phyloP scores from a whole-genome alignment of 2,797 vertebrate genomes.

The Fistularia tabacaria region DNA sequence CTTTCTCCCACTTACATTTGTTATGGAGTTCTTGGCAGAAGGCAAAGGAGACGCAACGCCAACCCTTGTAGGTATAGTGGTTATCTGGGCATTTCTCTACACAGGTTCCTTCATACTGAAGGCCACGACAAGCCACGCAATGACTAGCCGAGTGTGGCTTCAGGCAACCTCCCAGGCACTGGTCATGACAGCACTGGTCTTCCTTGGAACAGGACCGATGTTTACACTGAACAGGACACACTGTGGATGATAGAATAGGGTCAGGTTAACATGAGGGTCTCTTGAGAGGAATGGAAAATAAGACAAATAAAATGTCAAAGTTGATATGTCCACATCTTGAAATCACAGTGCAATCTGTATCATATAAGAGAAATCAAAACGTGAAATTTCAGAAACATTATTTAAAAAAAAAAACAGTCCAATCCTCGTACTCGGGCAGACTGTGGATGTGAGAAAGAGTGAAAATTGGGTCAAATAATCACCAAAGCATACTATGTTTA shows the following conservation, averaged over 20 bases:
- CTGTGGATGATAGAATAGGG: slow-evolving; percentile 64
- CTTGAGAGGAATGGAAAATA: too few species aligned
- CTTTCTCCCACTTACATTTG: slow-evolving; percentile 73
- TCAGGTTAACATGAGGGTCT: too few species aligned
- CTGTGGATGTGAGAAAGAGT: too few species aligned
- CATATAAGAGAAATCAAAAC: too few species aligned
- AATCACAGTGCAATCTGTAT: too few species aligned
- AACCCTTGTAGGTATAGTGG: slow-evolving; percentile 85
- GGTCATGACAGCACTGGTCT: slow-evolving; percentile 86
- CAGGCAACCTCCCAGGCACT: slow-evolving; percentile 88
- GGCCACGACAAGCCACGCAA: slow-evolving; percentile 87
- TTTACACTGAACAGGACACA: slow-evolving; percentile 86
- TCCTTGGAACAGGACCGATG: slow-evolving; percentile 84
- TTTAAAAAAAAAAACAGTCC: too few species aligned
- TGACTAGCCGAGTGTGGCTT: slow-evolving; percentile 73
- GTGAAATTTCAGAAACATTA: too few species aligned
- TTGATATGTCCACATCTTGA: too few species aligned
- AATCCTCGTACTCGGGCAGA: too few species aligned
- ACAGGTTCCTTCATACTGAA: slow-evolving; percentile 77
- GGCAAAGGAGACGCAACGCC: slow-evolving; percentile 87
- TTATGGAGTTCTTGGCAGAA: slow-evolving; percentile 91
- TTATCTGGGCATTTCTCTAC: slow-evolving; percentile 82
- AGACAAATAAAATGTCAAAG: too few species aligned
- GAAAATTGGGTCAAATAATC: too few species aligned
- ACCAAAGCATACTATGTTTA: too few species aligned